phyloP scores from a whole-genome alignment of 2,888 invertebrate genomes.

The Acleris holmiana region DNA sequence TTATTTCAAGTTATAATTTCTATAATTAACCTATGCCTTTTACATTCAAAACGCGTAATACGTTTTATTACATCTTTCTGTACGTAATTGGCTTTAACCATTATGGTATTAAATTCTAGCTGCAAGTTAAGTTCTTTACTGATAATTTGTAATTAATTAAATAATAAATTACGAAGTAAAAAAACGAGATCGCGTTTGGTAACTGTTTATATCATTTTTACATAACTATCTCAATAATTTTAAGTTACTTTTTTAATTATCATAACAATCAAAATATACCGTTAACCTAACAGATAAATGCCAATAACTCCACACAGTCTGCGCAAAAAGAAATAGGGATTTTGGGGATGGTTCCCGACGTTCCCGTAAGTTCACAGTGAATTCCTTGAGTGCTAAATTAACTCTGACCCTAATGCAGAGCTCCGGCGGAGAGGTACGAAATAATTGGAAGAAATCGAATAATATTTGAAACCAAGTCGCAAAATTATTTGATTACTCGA shows the following conservation, averaged over 20 bases:
- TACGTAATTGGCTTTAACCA: background rate
- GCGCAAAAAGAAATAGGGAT: background rate
- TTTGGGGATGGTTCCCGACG: background rate
- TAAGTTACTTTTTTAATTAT: too few relatives aligned
- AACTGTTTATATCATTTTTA: too few relatives aligned
- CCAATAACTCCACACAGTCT: too few relatives aligned
- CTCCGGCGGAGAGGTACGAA: conserved; percentile 15
- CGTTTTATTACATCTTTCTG: background rate
- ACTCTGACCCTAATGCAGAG: conserved; percentile 3
- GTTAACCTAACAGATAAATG: too few relatives aligned
- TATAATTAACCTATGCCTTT: background rate
- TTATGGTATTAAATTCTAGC: conserved; percentile 16
- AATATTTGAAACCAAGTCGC: conserved; percentile 38
- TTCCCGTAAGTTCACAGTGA: background rate
- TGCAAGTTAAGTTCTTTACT: conserved; percentile 2
- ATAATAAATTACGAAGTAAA: conserved; percentile 1
- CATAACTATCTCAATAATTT: too few relatives aligned
- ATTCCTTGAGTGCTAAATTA: background rate
- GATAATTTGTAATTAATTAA: conserved; percentile 7
- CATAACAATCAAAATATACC: too few relatives aligned
- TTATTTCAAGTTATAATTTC: conserved; percentile 10
- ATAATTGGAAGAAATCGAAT: conserved; percentile 33
- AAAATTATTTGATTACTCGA: conserved; percentile 55
- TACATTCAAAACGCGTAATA: background rate
- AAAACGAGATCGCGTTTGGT: background rate